Base-by-base conservation (phyloP, 2,797 vertebrate genomes). In the Bradypodion ventrale region DNA sequence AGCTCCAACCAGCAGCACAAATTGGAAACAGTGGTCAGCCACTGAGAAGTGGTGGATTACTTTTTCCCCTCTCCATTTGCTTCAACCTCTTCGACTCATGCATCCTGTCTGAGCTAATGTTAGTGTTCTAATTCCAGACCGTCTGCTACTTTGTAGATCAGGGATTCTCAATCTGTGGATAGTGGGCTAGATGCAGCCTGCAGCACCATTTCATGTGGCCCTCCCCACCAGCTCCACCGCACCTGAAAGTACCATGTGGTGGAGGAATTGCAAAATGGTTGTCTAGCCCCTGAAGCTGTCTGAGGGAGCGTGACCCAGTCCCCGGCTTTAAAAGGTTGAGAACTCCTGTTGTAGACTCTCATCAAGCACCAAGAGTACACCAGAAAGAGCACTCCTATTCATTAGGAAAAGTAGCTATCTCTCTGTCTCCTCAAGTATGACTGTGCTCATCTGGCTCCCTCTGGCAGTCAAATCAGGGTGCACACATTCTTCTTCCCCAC, bases 21-120 rank as follows among this genome's bases (percentile, higher is more conserved):
- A 92, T 89, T 84, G 2, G 90, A 93, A 92, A 81, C 32, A 83
- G 37, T 87, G 83, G 65, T 87, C 81, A 56, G 87, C 80, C 89
- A 75, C 0, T 85, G 87, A 86, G 40, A 73, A 88, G 80, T 37
- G 42, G 60, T 83, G 88, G 87, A 91, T 83, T 88, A 82, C 89
- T 83, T 0, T 0, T 86, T 85, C 87, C 25, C 59, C 27, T 5
- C 25, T 89, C 88, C 82, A 63, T 90, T 88, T 90, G 35, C 79
- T 90, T 91, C 88, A 91, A 75, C 86, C 80, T 35, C 82, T 88
- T 90, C 94, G 94, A 94, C 89, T 95, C 93, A 95, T 75, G 62
- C 94, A 94, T 95, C 93, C 93, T 93, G 94, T 91, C 92, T 95
- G 91, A 91, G 85, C 83, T 92, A 90, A 90, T 87, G 92, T 89